Evolutionary conservation across 1,140 invertebrate genomes (phyloP), one percentile per base, ranked within the genome.

Genomic region (Tachypleus tridentatus): DNA sequence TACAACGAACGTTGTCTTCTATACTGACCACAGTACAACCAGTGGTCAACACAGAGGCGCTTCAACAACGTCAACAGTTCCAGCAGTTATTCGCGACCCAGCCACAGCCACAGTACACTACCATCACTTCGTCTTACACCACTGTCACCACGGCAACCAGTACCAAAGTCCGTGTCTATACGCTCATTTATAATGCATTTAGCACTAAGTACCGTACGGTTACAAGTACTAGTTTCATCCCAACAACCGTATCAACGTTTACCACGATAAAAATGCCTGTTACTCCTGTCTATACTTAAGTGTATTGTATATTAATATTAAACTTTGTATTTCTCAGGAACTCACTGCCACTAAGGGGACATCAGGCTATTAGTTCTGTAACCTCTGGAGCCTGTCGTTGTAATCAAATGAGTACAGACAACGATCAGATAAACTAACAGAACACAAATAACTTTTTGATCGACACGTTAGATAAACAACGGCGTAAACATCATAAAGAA

Each of bases 101-200:
- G 29, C 29, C 29, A 29, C 58, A 48, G 5, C 62, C 65, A 48
- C 63, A 60, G 11, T 50, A 63, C n/a, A 63, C 49, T 9, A 69
- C 68, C 29, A 50, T 69, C 5, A 69, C 68, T 4, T 69, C 68
- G 4, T 68, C 65, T 1, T 62, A 71, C 6, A 72, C 73, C 3
- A 74, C 72, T n/a, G 65, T 70, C 1, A 72, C 71, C 29, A 68
- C 65, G 5, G 61, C 64, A 5, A 74, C 72, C 47, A 69, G 64
- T 57, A 64, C 66, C 5, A 67, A 67, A 11, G 65, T 68, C 7
- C 64, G 71, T 61, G 66, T 73, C 48, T 74, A 73, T 52, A 73
- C 73, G 8, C 65, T 73, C 4, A 70, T 72, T n/a, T 73, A 74
- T 54, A 74, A 74, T 62, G 73, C 71, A 3, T 71, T 74, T 52